These are phyloP conservation scores for Listronotus bonariensis DNA, from an alignment of 1,140 invertebrate species.

Conservation along the genomic window DNA sequence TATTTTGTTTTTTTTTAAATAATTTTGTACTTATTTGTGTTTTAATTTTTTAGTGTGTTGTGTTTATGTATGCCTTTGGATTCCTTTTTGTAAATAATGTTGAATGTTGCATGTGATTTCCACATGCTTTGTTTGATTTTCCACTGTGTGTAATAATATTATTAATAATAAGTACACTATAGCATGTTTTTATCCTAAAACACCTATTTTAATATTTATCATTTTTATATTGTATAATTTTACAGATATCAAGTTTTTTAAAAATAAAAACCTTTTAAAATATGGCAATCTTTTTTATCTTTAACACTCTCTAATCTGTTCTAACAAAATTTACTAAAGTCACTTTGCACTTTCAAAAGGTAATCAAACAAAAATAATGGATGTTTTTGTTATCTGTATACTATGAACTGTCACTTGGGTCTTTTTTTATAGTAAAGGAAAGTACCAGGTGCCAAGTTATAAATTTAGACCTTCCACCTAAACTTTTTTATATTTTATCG, in stretches of 20 bases:
- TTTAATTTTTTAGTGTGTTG: neutral
- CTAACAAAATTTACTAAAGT: conserved; percentile 18
- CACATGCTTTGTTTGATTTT: conserved; percentile 4
- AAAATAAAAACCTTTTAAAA: conserved; percentile 17
- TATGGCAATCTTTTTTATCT: conserved; percentile 27
- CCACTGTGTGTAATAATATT: neutral
- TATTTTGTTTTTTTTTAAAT: neutral
- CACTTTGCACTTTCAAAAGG: too few species aligned
- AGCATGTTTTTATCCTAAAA: neutral
- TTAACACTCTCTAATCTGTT: conserved; percentile 26
- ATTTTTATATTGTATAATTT: conserved; percentile 14
- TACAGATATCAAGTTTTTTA: conserved; percentile 9
- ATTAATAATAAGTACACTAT: neutral
- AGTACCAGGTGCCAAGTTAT: too few species aligned
- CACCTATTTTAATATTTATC: conserved; percentile 16
- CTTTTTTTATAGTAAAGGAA: too few species aligned
- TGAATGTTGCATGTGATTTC: conserved; percentile 9
- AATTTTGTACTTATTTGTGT: conserved; percentile 1
- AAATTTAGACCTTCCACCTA: too few species aligned
- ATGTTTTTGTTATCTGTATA: too few species aligned
- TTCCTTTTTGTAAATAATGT: conserved; percentile 1
- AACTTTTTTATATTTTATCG: too few species aligned
- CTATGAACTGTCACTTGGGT: too few species aligned
- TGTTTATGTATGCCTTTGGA: neutral
- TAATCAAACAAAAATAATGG: too few species aligned